Conservation (phyloP, 2,113 vertebrate genomes). For the Telmatochromis brichardi region DNA sequence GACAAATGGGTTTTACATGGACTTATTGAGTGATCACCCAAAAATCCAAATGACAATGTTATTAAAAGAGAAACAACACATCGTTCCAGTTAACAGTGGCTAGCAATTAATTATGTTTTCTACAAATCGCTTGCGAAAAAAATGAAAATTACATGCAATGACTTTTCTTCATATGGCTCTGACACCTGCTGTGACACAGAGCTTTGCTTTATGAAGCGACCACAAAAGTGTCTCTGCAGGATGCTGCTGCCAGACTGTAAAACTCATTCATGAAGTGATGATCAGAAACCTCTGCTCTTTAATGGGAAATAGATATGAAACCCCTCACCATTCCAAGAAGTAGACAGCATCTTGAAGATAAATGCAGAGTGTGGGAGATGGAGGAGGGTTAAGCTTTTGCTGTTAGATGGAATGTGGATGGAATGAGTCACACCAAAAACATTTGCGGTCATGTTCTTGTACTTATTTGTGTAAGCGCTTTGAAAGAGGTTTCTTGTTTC, state of each 20-base stretch:
- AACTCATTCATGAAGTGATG: conserved; percentile 25
- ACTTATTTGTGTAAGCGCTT: not conserved
- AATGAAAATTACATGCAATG: not conserved
- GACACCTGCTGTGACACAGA: conserved; percentile 18
- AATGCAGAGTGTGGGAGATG: not conserved
- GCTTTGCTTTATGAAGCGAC: conserved; percentile 35
- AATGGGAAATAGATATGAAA: conserved; percentile 37
- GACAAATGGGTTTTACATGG: not conserved
- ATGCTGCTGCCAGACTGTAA: conserved; percentile 9
- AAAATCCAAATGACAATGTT: not conserved
- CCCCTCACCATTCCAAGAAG: conserved; percentile 19
- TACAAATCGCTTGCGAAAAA: not conserved
- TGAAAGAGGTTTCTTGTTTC: not conserved
- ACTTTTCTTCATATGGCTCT: not conserved
- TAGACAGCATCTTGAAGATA: not conserved
- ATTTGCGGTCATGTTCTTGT: not conserved
- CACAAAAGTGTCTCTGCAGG: conserved; percentile 31
- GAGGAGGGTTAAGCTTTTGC: not conserved
- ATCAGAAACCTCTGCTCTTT: conserved; percentile 23
- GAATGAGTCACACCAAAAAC: not conserved
- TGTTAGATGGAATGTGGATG: not conserved
- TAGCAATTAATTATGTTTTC: not conserved
- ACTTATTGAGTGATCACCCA: not conserved
- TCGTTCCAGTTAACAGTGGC: not conserved
- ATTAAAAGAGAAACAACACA: not conserved